Evolutionary conservation across 2,113 vertebrate species (phyloP).

Genomic region (Serinus canaria): DNA sequence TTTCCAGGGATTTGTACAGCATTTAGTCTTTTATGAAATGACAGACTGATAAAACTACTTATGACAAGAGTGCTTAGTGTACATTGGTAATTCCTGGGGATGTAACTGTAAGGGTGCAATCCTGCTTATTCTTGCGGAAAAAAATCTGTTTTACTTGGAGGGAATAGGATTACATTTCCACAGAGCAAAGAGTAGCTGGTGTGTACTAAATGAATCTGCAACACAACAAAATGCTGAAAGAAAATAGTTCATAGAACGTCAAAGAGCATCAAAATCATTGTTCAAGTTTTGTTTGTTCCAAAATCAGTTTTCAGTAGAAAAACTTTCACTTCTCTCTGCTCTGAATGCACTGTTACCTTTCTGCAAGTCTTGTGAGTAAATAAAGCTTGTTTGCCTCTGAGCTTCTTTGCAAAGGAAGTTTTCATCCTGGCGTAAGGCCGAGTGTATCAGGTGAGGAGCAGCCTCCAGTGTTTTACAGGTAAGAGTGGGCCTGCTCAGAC

Average conservation of each 20-base stretch:
- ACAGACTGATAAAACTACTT: neutral
- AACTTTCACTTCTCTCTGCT: neutral
- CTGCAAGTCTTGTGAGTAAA: neutral
- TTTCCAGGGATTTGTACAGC: neutral
- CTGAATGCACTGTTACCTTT: neutral
- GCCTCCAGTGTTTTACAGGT: neutral
- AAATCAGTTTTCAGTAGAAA: neutral
- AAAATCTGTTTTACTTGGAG: neutral
- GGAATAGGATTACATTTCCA: neutral
- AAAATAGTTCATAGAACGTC: neutral
- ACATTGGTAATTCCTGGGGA: neutral
- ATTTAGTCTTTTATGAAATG: neutral
- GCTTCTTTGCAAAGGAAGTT: neutral
- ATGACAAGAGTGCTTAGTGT: neutral
- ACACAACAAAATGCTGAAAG: neutral
- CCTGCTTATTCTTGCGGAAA: neutral
- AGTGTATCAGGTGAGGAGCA: neutral
- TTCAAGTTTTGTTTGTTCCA: neutral
- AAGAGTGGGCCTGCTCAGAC: neutral
- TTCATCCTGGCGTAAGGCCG: neutral
- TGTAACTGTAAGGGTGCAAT: neutral
- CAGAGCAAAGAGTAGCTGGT: neutral
- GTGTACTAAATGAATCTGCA: neutral
- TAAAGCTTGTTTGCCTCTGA: neutral
- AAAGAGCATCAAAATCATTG: neutral